Evolutionary conservation across 2,888 invertebrate species (phyloP).

Genomic region (Sinelater perroti): DNA sequence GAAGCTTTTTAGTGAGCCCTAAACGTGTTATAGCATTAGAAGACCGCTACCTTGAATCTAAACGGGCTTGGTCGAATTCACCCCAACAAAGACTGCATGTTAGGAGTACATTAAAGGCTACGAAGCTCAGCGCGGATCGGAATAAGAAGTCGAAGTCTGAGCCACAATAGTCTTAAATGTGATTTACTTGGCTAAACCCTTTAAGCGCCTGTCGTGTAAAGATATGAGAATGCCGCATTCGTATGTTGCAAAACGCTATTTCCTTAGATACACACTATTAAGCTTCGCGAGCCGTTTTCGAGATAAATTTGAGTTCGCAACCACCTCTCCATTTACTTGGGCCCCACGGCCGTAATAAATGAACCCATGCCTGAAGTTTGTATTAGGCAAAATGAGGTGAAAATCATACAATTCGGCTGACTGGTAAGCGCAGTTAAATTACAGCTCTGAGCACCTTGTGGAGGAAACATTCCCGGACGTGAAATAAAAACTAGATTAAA

Average conservation of each 20-base stretch:
- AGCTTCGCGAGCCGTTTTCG: slow-evolving; percentile 8
- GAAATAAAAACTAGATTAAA: slow-evolving; percentile 6
- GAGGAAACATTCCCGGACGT: background rate
- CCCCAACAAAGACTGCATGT: slow-evolving; percentile 19
- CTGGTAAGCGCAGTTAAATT: background rate
- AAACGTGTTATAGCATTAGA: slow-evolving; percentile 31
- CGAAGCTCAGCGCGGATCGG: slow-evolving; percentile 9
- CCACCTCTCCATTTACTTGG: slow-evolving; percentile 12
- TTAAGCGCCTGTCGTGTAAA: slow-evolving; percentile 27
- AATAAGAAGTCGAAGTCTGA: slow-evolving; percentile 18
- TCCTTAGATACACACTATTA: slow-evolving; percentile 17
- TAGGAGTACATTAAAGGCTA: slow-evolving; percentile 22
- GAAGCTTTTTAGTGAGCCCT: slow-evolving; percentile 29
- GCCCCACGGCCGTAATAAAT: slow-evolving; percentile 6
- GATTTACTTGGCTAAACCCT: slow-evolving; percentile 25
- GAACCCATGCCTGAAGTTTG: slow-evolving; percentile 7
- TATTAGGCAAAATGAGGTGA: slow-evolving; percentile 12
- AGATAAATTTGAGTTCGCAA: slow-evolving; percentile 20
- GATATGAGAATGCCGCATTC: slow-evolving; percentile 25
- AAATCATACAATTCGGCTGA: slow-evolving; percentile 2
- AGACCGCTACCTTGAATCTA: slow-evolving; percentile 25
- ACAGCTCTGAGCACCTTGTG: background rate
- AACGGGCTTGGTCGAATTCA: slow-evolving; percentile 23
- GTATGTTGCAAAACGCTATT: slow-evolving; percentile 21
- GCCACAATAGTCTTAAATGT: slow-evolving; percentile 28